Evolutionary conservation across 2,888 invertebrate species (phyloP).

Genomic region (Drosophila acutilabella): DNA sequence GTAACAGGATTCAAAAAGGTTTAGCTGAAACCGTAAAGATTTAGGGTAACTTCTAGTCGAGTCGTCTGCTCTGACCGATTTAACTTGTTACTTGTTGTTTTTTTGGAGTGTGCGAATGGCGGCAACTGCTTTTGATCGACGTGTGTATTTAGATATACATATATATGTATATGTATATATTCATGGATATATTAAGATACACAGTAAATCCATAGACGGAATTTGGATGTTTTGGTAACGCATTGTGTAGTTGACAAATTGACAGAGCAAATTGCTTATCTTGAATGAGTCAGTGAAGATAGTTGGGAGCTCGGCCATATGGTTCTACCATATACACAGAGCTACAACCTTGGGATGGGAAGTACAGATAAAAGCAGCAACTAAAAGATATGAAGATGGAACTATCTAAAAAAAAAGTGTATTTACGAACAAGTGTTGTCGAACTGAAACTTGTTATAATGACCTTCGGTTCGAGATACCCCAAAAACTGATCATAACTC

Average conservation of each 20-base stretch:
- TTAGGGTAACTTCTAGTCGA: constrained; percentile 1
- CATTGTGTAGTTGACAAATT: constrained; percentile 67
- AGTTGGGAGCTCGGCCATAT: constrained; percentile 47
- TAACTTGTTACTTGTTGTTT: constrained; percentile 4
- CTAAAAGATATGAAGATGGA: constrained; percentile 24
- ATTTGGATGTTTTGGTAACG: constrained; percentile 2
- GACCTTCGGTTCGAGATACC: constrained; percentile 20
- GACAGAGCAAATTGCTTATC: constrained; percentile 73
- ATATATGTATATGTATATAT: background rate
- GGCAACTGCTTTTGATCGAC: constrained; percentile 36
- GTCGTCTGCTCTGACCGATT: background rate
- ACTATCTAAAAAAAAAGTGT: constrained; percentile 6
- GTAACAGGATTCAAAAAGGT: background rate
- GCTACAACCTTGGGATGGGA: constrained; percentile 33
- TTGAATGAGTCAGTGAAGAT: constrained; percentile 61
- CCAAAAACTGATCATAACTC: constrained; percentile 27
- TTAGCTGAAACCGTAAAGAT: background rate
- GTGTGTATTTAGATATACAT: constrained; percentile 15
- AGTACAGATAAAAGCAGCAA: constrained; percentile 35
- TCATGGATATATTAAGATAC: background rate
- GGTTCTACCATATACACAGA: constrained; percentile 15
- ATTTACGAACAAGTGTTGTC: constrained; percentile 7
- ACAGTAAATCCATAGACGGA: constrained; percentile 16
- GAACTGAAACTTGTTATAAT: constrained; percentile 17
- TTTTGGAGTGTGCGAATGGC: constrained; percentile 25